Base-by-base conservation (phyloP, 2,888 invertebrate species). In the Archips crataeganus region DNA sequence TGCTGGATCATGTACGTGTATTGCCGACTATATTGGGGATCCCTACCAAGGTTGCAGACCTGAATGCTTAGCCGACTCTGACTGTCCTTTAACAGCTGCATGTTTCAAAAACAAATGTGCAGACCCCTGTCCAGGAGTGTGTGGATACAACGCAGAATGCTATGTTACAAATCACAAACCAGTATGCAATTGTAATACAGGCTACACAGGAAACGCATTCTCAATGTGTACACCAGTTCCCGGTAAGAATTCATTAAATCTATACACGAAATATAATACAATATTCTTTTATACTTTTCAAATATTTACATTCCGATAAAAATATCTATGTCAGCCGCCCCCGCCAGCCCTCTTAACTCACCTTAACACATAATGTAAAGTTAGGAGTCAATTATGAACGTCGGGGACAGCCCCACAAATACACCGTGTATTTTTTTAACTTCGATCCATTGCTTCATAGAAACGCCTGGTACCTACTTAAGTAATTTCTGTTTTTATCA, bases 31-130 rank as follows among this genome's bases (percentile, higher is more conserved):
- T 87, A 95, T 96, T 80, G 97, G 98, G 79, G 97, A 97, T 85
- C 97, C 97, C 57, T 97, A 97, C 83, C 96, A 96, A 91, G 95
- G 96, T 74, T 97, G 97, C 84, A 95, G 96, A 84, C 96, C 96
- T 39, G 96, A 96, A 87, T 96, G 96, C 83, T 90, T 95, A 79
- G 90, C 95, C 61, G 96, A 96, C 86, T 94, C 96, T 47, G 96
- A 96, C 84, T 97, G 96, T 83, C 91, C 95, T n/a, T 93, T 96
- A 72, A 94, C 93, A 78, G 92, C 89, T 85, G 95, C 96, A 62
- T 97, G 97, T 85, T 94, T 95, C 77, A 95, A 95, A 82, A 96
- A 95, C 85, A 96, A 96, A 90, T 97, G 97, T 85, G 87, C 93
- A 77, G 96, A 97, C 87, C 96, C 96, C 51, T 97, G 96, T 84